A percentile compares a stretch with the other conserved stretches of the same genome.
These are phyloP conservation scores for Halocynthia aurantium DNA, from an alignment of 23 tunicate species.

Conservation along the genomic window DNA sequence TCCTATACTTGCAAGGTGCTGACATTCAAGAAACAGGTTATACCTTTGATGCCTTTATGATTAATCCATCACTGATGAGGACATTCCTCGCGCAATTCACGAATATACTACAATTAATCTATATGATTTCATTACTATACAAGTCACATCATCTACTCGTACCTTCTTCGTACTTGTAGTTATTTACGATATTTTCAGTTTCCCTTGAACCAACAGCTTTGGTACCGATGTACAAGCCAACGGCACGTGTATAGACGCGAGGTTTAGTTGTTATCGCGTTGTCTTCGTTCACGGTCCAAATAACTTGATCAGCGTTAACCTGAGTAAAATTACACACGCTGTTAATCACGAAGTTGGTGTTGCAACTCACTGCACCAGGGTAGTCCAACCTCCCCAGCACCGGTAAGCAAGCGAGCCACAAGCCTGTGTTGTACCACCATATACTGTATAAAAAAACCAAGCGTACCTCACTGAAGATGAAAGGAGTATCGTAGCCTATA, in stretches of 20 bases:
- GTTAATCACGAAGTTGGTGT: too few species aligned
- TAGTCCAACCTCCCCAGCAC: too few species aligned
- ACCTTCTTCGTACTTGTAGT: conserved; percentile 13
- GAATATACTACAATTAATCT: too few species aligned
- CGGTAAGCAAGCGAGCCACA: too few species aligned
- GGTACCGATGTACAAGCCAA: conserved; percentile 7
- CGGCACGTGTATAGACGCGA: neutral
- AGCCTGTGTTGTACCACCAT: neutral
- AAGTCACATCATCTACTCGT: neutral
- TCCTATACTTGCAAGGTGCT: too few species aligned
- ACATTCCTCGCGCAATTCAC: too few species aligned
- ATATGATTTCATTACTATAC: too few species aligned
- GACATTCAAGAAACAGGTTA: too few species aligned
- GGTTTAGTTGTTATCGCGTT: neutral
- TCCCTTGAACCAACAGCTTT: conserved; percentile 8
- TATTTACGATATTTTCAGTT: neutral
- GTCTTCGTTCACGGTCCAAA: conserved; percentile 7
- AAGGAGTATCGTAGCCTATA: conserved; percentile 68
- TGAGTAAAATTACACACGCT: neutral
- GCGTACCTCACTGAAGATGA: conserved; percentile 68
- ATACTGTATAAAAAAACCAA: neutral
- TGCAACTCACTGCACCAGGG: too few species aligned
- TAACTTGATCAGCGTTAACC: conserved; percentile 15
- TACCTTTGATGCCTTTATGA: too few species aligned
- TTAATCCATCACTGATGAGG: too few species aligned